Evolutionary conservation across 2,888 invertebrate genomes (phyloP), one percentile per base, ranked within the genome.

Genomic region (Plebejus anna): DNA sequence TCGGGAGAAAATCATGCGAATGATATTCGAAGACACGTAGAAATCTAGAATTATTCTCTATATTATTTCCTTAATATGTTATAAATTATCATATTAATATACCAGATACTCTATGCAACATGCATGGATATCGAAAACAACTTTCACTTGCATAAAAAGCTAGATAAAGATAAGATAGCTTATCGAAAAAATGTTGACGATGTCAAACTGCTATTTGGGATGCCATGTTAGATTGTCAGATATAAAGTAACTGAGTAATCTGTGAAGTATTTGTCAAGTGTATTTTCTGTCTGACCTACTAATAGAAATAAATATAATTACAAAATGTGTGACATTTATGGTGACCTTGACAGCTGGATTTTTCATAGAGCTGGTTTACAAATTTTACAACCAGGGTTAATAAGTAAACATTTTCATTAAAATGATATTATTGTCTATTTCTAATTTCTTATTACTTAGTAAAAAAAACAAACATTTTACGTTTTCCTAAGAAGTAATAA

Each of bases 291-390:
- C 28, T 72, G 47, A 72, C 72, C 72, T 72, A 72, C 72, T 72
- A 72, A 51, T 47, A 72, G 71, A 72, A 36, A 66, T 71, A 71
- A 71, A 22, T 42, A 71, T 42, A 42, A 28, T 22, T 36, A 11
- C 47, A 72, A 28, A 28, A 71, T 42, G 72, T 42, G 42, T 72
- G 71, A 42, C 71, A 72, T 72, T 72, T 47, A 22, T 4, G 4
- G 72, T 28, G 72, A 72, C 72, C 72, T 72, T 72, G 72, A 51
- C 72, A 72, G 22, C 42, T 72, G 47, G 22, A n/a, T 42, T 47
- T 72, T 71, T 22, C 42, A 47, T 72, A 28, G 47, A 13, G 5
- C 22, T 42, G 16, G 70, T 71, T 32, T 5, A 66, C 32, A 11
- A 61, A 6, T 38, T 71, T 32, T 5, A 66, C 32, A 11, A 61